Evolutionary conservation across 1,140 invertebrate species (phyloP).

Genomic region (Bombus superbus): DNA sequence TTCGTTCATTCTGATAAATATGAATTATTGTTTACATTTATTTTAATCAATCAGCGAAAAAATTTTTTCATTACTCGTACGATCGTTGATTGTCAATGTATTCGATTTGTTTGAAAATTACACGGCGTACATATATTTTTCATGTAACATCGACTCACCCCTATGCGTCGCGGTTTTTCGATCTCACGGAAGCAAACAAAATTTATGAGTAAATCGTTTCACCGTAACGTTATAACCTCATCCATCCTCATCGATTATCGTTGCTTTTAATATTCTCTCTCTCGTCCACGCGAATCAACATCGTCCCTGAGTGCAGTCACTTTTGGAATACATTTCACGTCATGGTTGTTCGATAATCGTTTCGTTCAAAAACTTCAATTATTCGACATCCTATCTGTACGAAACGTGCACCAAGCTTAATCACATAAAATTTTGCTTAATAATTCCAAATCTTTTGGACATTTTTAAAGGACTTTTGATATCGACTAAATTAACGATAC

Average conservation of each 20-base stretch:
- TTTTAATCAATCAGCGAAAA: neutral
- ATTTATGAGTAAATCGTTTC: conserved; percentile 62
- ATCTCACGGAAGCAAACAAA: conserved; percentile 61
- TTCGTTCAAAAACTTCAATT: conserved; percentile 2
- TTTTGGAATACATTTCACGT: conserved; percentile 52
- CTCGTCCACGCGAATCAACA: conserved; percentile 58
- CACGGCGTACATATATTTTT: conserved; percentile 20
- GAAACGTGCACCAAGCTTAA: neutral
- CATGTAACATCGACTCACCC: conserved; percentile 28
- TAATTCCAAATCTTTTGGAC: too few species aligned
- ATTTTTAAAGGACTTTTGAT: neutral
- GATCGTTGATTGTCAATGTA: neutral
- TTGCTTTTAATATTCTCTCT: conserved; percentile 64
- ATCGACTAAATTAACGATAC: neutral
- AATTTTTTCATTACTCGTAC: neutral
- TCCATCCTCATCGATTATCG: conserved; percentile 69
- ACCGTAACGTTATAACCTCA: conserved; percentile 61
- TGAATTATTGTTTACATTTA: neutral
- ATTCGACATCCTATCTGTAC: neutral
- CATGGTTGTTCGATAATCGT: neutral
- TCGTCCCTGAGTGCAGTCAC: conserved; percentile 35
- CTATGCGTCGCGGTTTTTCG: conserved; percentile 56
- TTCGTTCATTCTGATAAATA: neutral
- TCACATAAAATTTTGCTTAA: neutral
- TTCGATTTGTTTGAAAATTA: conserved; percentile 15